Evolutionary conservation across 2,113 vertebrate species (phyloP).

Genomic region (Picathartes gymnocephalus): DNA sequence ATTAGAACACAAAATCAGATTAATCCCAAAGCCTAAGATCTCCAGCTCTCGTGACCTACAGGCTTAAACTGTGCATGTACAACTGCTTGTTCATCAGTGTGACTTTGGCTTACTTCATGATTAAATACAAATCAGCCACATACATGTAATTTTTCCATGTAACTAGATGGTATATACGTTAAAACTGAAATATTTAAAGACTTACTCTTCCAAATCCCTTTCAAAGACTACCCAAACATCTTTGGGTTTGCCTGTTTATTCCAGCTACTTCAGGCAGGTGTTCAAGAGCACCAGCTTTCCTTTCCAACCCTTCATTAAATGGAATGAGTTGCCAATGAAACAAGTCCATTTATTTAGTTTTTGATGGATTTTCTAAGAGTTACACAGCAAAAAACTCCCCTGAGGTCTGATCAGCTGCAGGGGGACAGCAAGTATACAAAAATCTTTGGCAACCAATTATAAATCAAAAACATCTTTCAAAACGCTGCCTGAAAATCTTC

Average conservation of each 20-base stretch:
- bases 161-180: background rate
- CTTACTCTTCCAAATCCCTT: background rate
- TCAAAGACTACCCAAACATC: background rate
- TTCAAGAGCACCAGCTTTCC: background rate
- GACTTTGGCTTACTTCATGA: background rate
- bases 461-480: background rate
- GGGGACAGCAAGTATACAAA: background rate
- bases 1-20: constrained; percentile 5
- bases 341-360: background rate
- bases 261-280: background rate
- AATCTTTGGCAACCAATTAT: background rate
- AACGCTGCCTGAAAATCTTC: background rate
- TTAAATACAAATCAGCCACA: background rate
- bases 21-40: background rate
- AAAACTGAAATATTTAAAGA: background rate
- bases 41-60: background rate
- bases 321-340: background rate
- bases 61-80: background rate
- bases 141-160: background rate
- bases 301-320: background rate
- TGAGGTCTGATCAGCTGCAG: background rate
- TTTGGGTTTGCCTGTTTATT: background rate
- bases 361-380: background rate
- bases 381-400: background rate
- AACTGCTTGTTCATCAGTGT: background rate